Base-by-base conservation (phyloP, 2,888 invertebrate genomes). In the Adelphocoris suturalis region DNA sequence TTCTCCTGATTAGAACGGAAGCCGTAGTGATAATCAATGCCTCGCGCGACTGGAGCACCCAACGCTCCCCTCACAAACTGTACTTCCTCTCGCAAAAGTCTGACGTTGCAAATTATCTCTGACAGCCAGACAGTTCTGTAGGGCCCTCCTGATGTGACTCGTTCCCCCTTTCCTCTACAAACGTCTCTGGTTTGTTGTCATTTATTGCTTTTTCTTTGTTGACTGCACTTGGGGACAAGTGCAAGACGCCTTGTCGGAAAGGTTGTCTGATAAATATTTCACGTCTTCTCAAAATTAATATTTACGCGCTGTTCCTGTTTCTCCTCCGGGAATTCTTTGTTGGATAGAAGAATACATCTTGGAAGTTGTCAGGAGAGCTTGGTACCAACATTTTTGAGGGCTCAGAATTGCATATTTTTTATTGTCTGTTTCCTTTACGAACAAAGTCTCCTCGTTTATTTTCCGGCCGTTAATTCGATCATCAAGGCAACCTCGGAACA, bases 61-160 rank as follows among this genome's bases (percentile, higher is more conserved):
- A 55, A 9, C 61, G 16, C 57, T n/a, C 61, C 55, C 61, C 27
- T 46, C 16, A 76, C 37, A 37, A 37, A 37, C 75, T 75, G 23
- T 19, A 75, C 28, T 75, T 75, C 23, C 46, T 78, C 82, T 82
- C 27, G 46, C 52, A n/a, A 48, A 86, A 75, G n/a, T 68, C 86
- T 68, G 27, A 86, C 61, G 86, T 86, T 68, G 86, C 86, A 86
- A 88, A 88, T 88, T 88, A 88, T 88, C 88, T 78, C 87, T 88
- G 88, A 88, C 88, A 88, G 88, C 76, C 88, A 80, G 52, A 78
- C 88, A 78, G 23, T 48, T 52, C 23, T 27, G 28, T 19, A 48
- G 52, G 82, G 14, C 52, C 52, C 48, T 19, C 19, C 48, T 14
- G 27, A 13, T 13, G 16, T 14, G 52, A 1, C 11, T n/a, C 23